Conservation (phyloP, 2,888 invertebrate genomes). For the Mellilla xanthometata region DNA sequence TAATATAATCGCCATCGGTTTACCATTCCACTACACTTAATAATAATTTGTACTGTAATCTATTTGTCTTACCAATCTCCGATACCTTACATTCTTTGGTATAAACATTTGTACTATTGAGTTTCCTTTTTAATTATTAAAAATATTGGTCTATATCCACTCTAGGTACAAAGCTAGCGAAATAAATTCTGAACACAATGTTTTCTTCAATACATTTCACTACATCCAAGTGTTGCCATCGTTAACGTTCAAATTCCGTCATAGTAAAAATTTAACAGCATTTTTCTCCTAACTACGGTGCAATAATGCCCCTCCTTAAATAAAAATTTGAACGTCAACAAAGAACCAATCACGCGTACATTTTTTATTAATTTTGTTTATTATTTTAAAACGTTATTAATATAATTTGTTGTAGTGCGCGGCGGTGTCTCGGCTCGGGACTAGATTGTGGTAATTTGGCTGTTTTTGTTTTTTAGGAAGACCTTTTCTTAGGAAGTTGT, state of each 20-base stretch:
- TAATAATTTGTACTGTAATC: conserved; percentile 77
- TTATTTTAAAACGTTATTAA: conserved; percentile 80
- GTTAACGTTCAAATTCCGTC: conserved; percentile 48
- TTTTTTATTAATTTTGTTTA: conserved; percentile 76
- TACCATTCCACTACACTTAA: conserved; percentile 63
- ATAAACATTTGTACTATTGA: conserved; percentile 69
- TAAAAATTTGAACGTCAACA: conserved; percentile 46
- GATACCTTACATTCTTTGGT: conserved; percentile 59
- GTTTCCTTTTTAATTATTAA: conserved; percentile 19
- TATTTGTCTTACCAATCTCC: conserved; percentile 66
- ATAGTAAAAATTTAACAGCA: conserved; percentile 60
- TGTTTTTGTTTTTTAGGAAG: conserved; percentile 67
- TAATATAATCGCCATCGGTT: conserved; percentile 49
- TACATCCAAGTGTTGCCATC: conserved; percentile 63
- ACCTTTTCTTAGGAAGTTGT: conserved; percentile 63
- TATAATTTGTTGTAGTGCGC: conserved; percentile 81
- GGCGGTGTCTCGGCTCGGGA: conserved; percentile 53
- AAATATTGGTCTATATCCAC: conserved; percentile 45
- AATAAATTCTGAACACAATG: conserved; percentile 69
- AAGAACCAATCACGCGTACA: conserved; percentile 69
- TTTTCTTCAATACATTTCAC: conserved; percentile 63
- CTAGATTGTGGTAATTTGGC: conserved; percentile 49
- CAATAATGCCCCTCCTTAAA: conserved; percentile 54
- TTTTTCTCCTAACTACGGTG: conserved; percentile 53
- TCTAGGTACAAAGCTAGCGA: conserved; percentile 68